Evolutionary conservation across 2,113 vertebrate species (phyloP), one percentile per base, ranked within the genome.

Genomic region (Polyodon spathula): DNA sequence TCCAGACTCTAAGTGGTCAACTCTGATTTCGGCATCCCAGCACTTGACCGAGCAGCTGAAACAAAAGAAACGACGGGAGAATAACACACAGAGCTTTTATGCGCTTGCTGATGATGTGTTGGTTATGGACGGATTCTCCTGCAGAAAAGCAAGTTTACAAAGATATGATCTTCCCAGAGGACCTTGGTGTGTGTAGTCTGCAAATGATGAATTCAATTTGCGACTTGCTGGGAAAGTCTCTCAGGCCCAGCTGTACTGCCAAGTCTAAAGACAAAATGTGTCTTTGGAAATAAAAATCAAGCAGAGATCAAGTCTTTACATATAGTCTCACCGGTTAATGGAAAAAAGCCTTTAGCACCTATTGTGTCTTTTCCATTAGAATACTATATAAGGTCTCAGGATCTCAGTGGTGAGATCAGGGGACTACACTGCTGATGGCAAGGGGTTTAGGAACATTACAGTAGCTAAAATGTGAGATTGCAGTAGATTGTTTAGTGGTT

Each of bases 161-260:
- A 50, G 58, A 61, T 61, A 60, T 54, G 27, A 66, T 61, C 54
- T 66, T 61, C 64, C 59, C 64, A 66, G 53, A 61, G 54, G 58
- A 37, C 15, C 43, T 46, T 37, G 38, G 59, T 61, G 43, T 60
- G 59, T 66, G 64, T 51, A 61, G 64, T 58, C 54, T 66, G 56
- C 64, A 66, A 60, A 66, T 61, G 64, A 66, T 66, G 51, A 66
- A 66, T 66, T 61, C 64, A 66, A 66, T 66, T 66, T 66, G 58
- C 55, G 40, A 44, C 64, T 61, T 51, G 53, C 59, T 57, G 59
- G 56, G 56, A 58, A 52, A 59, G 59, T 52, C 64, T 66, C 64
- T 42, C 16, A 61, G 59, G 58, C 59, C 53, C 58, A 59, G 60
- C 58, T 66, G 53, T 66, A 51, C 44, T 17, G 58, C 54, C 64